phyloP scores from a whole-genome alignment of 2,888 invertebrate genomes.

The Habroteleia sp. region DNA sequence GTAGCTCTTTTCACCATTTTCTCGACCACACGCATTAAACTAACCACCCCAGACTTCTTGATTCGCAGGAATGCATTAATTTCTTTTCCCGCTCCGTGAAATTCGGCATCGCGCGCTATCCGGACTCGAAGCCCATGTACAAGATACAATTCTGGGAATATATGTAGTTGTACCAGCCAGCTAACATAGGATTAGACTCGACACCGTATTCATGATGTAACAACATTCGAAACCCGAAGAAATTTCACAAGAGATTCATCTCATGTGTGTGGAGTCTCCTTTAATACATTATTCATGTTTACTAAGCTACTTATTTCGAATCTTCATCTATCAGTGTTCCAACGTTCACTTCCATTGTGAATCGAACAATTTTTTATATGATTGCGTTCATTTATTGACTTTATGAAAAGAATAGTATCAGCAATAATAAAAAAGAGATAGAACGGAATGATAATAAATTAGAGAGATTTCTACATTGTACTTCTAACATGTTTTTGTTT shows the following conservation, averaged over 20 bases:
- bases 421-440: constrained; percentile 30
- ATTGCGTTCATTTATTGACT: constrained; percentile 49
- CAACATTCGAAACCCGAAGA: constrained; percentile 59
- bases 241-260: constrained; percentile 65
- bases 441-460: no score
- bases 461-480: no score
- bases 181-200: constrained; percentile 66
- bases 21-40: constrained; percentile 60
- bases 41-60: constrained; percentile 49
- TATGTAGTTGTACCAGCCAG: constrained; percentile 45
- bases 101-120: constrained; percentile 45
- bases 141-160: constrained; percentile 39
- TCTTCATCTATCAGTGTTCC: constrained; percentile 65
- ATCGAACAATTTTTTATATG: constrained; percentile 41
- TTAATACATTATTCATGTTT: constrained; percentile 66
- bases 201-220: constrained; percentile 63
- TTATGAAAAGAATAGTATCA: constrained; percentile 36
- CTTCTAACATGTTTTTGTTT: constrained; percentile 3
- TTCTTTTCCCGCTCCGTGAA: constrained; percentile 59
- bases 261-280: constrained; percentile 40
- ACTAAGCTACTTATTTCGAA: constrained; percentile 68
- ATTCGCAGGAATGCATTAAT: constrained; percentile 58
- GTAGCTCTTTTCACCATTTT: constrained; percentile 51
- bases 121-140: constrained; percentile 34
- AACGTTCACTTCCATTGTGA: constrained; percentile 45